Evolutionary conservation across 2,113 vertebrate genomes (phyloP), one percentile per base, ranked within the genome.

Genomic region (Promerops cafer): DNA sequence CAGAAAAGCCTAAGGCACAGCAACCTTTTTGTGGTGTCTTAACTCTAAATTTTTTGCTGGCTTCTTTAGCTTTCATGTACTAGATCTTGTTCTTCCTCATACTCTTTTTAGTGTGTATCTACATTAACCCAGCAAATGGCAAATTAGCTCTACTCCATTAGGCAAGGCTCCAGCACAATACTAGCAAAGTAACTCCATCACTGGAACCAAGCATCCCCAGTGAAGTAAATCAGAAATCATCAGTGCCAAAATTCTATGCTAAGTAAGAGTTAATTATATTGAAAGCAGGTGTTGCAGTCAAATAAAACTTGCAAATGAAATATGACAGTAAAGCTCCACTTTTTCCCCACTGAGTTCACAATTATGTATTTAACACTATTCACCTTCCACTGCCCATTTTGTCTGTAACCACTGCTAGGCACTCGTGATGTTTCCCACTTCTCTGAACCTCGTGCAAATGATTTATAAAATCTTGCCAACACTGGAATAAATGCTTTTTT

Each of bases 191-290:
- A 76, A 56, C 37, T 82, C 33, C 0, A 1, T 49, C 63, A 21
- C 24, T 60, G 88, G 35, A 96, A 88, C n/a, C 3, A 4, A 80
- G 60, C 56, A 45, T 78, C 54, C 31, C 31, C 68, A 71, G 49
- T 53, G 56, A 94, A 69, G 71, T 60, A 92, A 56, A 88, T 52
- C 50, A 83, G 44, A 83, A 71, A 35, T 28, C 13, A 19, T 49
- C 42, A 49, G 79, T 59, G 42, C 52, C 68, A 66, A 90, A 95
- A 86, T 22, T 81, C 52, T 63, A 13, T 61, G 31, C 24, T 83
- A 96, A 95, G 63, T 70, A 96, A 91, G 66, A 86, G 75, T 91
- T 91, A 86, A 93, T 88, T 81, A 85, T 74, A 80, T 14, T 31
- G 52, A 78, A 93, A 90, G 59, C 59, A 94, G 85, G 79, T 81